These are phyloP conservation scores for Amphimedon queenslandica DNA, from an alignment of 37 sponge, comb jelly and placozoan species.

Conservation along the genomic window DNA sequence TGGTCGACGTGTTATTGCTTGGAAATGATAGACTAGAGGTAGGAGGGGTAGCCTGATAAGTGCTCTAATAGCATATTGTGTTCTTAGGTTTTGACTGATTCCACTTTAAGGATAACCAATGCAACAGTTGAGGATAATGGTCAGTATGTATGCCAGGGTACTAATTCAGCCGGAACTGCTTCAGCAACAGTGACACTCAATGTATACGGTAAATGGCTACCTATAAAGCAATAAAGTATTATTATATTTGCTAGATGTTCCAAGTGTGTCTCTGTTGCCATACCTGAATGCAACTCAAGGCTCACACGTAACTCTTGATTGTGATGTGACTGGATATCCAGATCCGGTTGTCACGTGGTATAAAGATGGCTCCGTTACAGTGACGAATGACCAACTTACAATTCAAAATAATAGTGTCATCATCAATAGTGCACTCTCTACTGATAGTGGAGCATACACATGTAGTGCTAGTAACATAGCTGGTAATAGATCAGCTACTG, in stretches of 20 bases:
- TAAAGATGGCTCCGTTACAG: conserved; percentile 3
- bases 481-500: conserved; percentile 16
- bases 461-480: conserved; percentile 37
- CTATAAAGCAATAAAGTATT: neutral
- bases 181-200: conserved; percentile 14
- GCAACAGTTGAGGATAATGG: conserved; percentile 9
- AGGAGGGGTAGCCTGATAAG: neutral
- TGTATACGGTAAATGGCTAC: conserved; percentile 21
- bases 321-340: conserved; percentile 41
- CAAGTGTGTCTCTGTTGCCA: conserved; percentile 23
- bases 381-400: neutral
- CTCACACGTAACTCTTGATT: conserved; percentile 20
- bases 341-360: conserved; percentile 50
- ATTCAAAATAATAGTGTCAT: conserved; percentile 3
- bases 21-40: conserved; percentile 35
- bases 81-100: conserved; percentile 11
- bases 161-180: conserved; percentile 11
- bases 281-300: conserved; percentile 15
- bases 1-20: conserved; percentile 17
- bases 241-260: conserved; percentile 24
- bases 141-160: conserved; percentile 42
- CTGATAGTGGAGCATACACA: conserved; percentile 42
- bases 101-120: conserved; percentile 14
- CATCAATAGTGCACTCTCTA: conserved; percentile 13
- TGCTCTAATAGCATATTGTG: neutral